phyloP scores from a whole-genome alignment of 2,113 vertebrate genomes.

The Rhea americana region DNA sequence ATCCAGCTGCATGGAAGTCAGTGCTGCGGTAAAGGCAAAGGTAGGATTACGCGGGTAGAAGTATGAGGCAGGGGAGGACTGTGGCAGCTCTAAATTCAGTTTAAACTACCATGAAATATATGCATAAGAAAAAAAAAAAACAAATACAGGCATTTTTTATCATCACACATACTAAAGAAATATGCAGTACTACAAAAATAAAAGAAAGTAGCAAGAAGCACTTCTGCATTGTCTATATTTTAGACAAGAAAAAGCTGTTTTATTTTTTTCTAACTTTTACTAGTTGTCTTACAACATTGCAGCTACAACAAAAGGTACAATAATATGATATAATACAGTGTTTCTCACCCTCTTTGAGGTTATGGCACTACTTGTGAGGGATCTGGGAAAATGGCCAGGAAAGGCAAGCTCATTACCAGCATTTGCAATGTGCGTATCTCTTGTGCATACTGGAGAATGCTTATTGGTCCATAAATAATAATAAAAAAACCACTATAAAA shows the following conservation, averaged over 20 bases:
- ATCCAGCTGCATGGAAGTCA: background rate
- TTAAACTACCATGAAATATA: background rate
- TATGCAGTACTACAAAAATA: background rate
- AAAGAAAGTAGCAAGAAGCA: background rate
- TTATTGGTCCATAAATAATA: background rate
- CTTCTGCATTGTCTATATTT: background rate
- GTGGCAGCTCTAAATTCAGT: background rate
- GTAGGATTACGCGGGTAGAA: background rate
- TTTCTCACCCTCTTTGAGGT: background rate
- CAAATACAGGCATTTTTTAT: background rate
- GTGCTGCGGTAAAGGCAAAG: background rate
- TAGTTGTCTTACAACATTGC: background rate
- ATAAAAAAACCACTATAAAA: rapidly evolving
- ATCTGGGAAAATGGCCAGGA: background rate
- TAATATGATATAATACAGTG: rapidly evolving
- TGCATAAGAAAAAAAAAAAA: background rate
- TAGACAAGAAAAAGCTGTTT: background rate
- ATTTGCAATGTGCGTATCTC: background rate
- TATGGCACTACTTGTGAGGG: background rate
- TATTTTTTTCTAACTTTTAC: background rate
- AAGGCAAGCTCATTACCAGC: background rate
- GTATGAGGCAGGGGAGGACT: background rate
- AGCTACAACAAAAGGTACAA: background rate
- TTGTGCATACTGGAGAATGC: background rate
- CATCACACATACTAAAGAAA: rapidly evolving